Evolutionary conservation across 2,888 invertebrate genomes (phyloP).

Genomic region (Papilio demoleus): DNA sequence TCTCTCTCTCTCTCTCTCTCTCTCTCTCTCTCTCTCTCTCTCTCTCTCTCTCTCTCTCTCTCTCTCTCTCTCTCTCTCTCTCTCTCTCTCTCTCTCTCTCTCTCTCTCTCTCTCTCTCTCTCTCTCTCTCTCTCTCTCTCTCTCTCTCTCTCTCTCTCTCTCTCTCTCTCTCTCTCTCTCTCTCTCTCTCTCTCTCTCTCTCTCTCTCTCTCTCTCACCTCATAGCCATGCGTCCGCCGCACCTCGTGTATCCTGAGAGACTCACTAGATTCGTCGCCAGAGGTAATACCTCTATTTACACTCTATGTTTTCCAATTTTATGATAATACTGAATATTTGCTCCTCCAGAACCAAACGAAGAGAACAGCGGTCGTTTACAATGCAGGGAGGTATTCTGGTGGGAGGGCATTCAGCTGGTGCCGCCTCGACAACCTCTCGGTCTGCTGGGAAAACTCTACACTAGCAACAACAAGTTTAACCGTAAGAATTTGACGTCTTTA

Average conservation of each 20-base stretch:
- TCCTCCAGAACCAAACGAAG: slow-evolving; percentile 75
- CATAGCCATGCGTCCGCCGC: slow-evolving; percentile 86
- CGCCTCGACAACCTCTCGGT: slow-evolving; percentile 85
- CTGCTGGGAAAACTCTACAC: slow-evolving; percentile 83
- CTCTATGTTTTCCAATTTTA: too few species aligned
- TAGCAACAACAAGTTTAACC: slow-evolving; percentile 79
- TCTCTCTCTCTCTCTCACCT: slow-evolving; percentile 71
- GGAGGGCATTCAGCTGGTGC: slow-evolving; percentile 87
- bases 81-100: background rate
- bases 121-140: background rate
- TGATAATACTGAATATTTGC: too few species aligned
- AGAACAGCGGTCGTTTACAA: slow-evolving; percentile 79
- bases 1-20: background rate
- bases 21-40: slow-evolving; percentile 16
- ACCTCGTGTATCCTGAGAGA: slow-evolving; percentile 87
- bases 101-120: slow-evolving; percentile 14
- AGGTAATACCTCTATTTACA: too few species aligned
- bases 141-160: too few species aligned
- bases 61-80: slow-evolving; percentile 20
- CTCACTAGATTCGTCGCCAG: slow-evolving; percentile 86
- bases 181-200: too few species aligned
- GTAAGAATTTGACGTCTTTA: slow-evolving; percentile 58
- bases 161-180: too few species aligned
- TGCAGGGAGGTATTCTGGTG: slow-evolving; percentile 89
- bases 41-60: background rate